Evolutionary conservation across 2,797 vertebrate species (phyloP).

Genomic region (Pogoniulus pusillus): DNA sequence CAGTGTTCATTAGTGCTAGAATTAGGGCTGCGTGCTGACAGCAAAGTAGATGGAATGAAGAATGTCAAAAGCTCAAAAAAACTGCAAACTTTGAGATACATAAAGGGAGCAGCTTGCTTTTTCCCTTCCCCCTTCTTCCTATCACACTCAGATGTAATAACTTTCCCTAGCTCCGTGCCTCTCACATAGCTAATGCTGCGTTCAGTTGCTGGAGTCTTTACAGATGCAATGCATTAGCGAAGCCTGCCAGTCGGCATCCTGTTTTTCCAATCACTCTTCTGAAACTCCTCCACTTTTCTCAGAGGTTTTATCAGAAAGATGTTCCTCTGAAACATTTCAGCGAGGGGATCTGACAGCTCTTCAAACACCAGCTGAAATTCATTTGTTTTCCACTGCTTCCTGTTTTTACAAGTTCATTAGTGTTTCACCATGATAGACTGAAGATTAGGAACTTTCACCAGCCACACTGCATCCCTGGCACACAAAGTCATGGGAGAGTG

Average conservation of each 20-base stretch:
- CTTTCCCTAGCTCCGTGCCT: slow-evolving; percentile 37
- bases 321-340: slow-evolving; percentile 74
- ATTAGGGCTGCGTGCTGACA: slow-evolving; percentile 17
- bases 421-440: slow-evolving; percentile 62
- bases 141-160: slow-evolving; percentile 61
- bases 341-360: slow-evolving; percentile 71
- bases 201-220: slow-evolving; percentile 45
- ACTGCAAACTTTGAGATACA: slow-evolving; percentile 13
- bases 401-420: slow-evolving; percentile 74
- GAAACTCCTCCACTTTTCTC: slow-evolving; percentile 79
- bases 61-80: slow-evolving; percentile 36
- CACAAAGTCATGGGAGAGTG: neutral
- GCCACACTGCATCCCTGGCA: neutral
- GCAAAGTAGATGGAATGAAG: slow-evolving; percentile 36
- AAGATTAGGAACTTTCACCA: slow-evolving; percentile 59
- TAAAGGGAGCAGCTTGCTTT: slow-evolving; percentile 30
- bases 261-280: slow-evolving; percentile 72
- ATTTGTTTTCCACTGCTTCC: slow-evolving; percentile 75
- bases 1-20: slow-evolving; percentile 40
- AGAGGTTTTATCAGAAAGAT: slow-evolving; percentile 74
- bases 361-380: slow-evolving; percentile 80
- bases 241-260: slow-evolving; percentile 73
- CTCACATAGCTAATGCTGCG: slow-evolving; percentile 38
- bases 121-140: slow-evolving; percentile 45
- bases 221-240: slow-evolving; percentile 71